Evolutionary conservation across 92 coral and sea anemone genomes (phyloP), one percentile per base, ranked within the genome.

Genomic region (Nematostella vectensis): DNA sequence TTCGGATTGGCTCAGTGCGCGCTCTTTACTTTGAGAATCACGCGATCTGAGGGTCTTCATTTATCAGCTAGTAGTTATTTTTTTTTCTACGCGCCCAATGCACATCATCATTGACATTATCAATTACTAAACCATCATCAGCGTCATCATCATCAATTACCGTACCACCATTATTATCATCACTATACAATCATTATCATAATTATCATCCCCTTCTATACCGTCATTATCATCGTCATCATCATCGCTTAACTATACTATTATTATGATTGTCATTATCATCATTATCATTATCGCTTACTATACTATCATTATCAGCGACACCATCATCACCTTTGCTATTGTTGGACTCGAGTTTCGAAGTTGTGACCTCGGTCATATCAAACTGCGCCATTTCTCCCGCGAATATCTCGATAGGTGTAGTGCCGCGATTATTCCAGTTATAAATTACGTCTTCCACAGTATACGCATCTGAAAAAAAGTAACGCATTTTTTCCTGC

Each of bases 381-480:
- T 88, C 95, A 47, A 82, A 91, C 54, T 91, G 98, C 16, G 98
- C 96, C 72, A 91, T 71, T 48, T 82, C 86, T 13, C 69, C 58
- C 10, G 79, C 88, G 48, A 70, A 78, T 55, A 75, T 77, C 50
- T 86, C 95, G 30, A 91, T 74, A 47, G 96, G 61, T 2, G 65
- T 56, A 13, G 70, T 54, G 15, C 79, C 81, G 16, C 60, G 48
- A n/a, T 68, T 73, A 19, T 58, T 76, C 98, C 98, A 91, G 52
- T 78, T 73, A 27, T 74, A 87, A 22, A 65, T 52, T 11, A 91
- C 93, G 21, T 91, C 95, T 52, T 74, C 86, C 19, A 80, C 70
- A 3, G 87, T 82, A 60, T 91, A 91, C n/a, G 96, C 98, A 69
- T 91, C 98, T 91, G 59, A 10, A 27, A 39, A 53, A 22, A 40